Percentiles rank a stretch among this genome's conserved stretches.
Conservation (phyloP, 2,888 invertebrate genomes). For the Perdita meconis region DNA sequence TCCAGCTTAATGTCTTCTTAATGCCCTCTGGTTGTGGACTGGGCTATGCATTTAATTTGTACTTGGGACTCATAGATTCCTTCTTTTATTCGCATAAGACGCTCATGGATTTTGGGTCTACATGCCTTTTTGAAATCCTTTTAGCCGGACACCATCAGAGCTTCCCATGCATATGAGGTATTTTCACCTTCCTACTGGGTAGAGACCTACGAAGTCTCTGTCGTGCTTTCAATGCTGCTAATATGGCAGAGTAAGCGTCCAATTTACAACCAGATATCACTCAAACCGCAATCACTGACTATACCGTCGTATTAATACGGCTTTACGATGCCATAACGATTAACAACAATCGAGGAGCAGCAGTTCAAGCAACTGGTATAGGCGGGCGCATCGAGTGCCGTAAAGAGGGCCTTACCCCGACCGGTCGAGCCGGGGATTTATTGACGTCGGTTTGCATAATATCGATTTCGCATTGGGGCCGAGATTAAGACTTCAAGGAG, state of each 20-base stretch:
- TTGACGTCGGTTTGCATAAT: constrained; percentile 77
- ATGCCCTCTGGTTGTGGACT: not conserved
- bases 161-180: too few relatives aligned
- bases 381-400: not conserved
- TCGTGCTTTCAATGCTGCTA: too few relatives aligned
- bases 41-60: not conserved
- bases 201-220: too few relatives aligned
- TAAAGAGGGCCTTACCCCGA: constrained; percentile 41
- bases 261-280: too few relatives aligned
- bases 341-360: constrained; percentile 47
- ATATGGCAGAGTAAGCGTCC: too few relatives aligned
- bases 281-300: constrained; percentile 33
- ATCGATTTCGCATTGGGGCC: constrained; percentile 78
- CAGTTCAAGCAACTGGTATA: constrained; percentile 25
- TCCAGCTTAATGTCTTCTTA: constrained; percentile 31
- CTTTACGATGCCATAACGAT: constrained; percentile 50
- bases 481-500: constrained; percentile 79
- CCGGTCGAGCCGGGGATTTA: constrained; percentile 64
- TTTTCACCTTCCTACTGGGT: too few relatives aligned
- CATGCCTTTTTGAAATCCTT: too few relatives aligned
- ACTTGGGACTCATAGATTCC: not conserved
- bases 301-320: constrained; percentile 41
- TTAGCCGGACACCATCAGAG: too few relatives aligned
- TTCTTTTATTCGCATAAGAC: not conserved
- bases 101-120: too few relatives aligned